A percentile compares a stretch with the other conserved stretches of the same genome.
These are phyloP conservation scores for Alethe diademata DNA, from an alignment of 2,113 vertebrate species.

Conservation along the genomic window DNA sequence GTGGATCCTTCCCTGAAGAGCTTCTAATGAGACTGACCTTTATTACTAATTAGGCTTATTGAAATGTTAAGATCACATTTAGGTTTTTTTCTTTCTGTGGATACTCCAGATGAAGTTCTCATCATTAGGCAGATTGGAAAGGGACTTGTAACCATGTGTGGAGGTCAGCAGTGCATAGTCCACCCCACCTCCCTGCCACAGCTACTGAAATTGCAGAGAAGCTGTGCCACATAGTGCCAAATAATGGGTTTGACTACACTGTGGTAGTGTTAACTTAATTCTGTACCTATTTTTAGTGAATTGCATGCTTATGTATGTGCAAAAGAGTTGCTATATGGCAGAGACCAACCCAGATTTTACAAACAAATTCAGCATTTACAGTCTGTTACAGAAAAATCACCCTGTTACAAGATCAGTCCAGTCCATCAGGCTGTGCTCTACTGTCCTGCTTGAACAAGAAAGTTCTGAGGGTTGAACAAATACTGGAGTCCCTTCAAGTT, in stretches of 20 bases:
- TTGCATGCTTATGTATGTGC: not conserved
- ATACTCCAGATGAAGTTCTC: not conserved
- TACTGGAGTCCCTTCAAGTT: not conserved
- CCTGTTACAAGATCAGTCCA: not conserved
- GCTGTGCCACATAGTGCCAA: not conserved
- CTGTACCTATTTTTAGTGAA: not conserved
- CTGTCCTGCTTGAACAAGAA: not conserved
- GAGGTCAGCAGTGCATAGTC: not conserved
- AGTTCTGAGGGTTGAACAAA: not conserved
- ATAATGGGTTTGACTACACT: not conserved
- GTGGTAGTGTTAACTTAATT: not conserved
- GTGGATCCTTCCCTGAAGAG: constrained; percentile 43
- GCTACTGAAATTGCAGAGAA: not conserved
- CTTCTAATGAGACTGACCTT: constrained; percentile 67
- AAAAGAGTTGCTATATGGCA: not conserved
- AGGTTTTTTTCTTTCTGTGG: constrained; percentile 20
- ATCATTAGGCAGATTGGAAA: not conserved
- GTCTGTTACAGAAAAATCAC: not conserved
- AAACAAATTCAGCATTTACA: not conserved
- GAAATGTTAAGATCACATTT: not conserved
- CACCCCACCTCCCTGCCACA: not conserved
- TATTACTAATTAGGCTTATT: constrained; percentile 58
- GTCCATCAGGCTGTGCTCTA: not conserved
- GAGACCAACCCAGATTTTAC: not conserved
- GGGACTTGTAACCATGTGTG: not conserved